Conservation (phyloP, 2,113 vertebrate genomes). For the Pipra filicauda region DNA sequence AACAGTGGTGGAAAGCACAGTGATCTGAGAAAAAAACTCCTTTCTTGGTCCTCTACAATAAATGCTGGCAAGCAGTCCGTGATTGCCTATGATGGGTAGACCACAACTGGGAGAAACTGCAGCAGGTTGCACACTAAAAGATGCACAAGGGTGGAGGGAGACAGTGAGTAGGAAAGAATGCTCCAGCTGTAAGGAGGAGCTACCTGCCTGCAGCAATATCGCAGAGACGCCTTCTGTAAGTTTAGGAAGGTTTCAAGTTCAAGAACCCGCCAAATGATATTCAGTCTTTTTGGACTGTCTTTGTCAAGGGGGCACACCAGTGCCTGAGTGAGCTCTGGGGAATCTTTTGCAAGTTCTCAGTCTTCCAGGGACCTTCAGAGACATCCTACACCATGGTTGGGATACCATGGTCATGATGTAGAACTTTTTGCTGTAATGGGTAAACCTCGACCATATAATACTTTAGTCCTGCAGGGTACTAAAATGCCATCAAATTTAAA, state of each 20-base stretch:
- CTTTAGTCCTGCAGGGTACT: neutral
- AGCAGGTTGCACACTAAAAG: neutral
- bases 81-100: neutral
- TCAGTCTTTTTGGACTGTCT: neutral
- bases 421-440: neutral
- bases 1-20: neutral
- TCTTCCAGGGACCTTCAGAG: neutral
- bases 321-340: neutral
- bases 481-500: neutral
- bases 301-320: neutral
- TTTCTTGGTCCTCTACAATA: neutral
- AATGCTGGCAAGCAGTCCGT: neutral
- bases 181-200: neutral
- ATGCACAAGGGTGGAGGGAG: rapidly evolving
- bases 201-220: neutral
- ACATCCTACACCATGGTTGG: neutral
- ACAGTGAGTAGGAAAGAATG: neutral
- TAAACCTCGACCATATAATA: neutral
- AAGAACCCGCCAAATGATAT: neutral
- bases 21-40: neutral
- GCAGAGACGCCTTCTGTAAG: neutral
- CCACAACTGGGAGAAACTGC: neutral
- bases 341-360: rapidly evolving
- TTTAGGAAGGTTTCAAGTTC: neutral
- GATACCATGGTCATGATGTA: neutral